Conservation (phyloP, 2,113 vertebrate genomes). For the rat (Rattus norvegicus) region GRCr8 NC_086020.1:65175001-65175500, state of each 20-base stretch:
- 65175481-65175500: not conserved
- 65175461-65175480: not conserved
- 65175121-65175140: rapidly evolving
- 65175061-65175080: not conserved
- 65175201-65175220: not conserved
- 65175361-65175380: not conserved
- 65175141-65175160: not conserved
- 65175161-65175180: not conserved
- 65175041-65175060: not conserved
- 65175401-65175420: not conserved
- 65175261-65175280: not conserved
- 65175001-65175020: not conserved
- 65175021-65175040: not conserved
- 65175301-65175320: not conserved
- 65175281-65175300: not conserved
- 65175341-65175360: not conserved
- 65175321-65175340: not conserved
- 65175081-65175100: not conserved
- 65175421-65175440: not conserved
- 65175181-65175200: not conserved
- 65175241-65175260: not conserved
- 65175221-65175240: not conserved
- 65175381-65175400: not conserved
- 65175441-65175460: not conserved
- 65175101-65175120: not conserved